Base-by-base conservation (phyloP, 2,888 invertebrate species). In the Pammene aurita region DNA sequence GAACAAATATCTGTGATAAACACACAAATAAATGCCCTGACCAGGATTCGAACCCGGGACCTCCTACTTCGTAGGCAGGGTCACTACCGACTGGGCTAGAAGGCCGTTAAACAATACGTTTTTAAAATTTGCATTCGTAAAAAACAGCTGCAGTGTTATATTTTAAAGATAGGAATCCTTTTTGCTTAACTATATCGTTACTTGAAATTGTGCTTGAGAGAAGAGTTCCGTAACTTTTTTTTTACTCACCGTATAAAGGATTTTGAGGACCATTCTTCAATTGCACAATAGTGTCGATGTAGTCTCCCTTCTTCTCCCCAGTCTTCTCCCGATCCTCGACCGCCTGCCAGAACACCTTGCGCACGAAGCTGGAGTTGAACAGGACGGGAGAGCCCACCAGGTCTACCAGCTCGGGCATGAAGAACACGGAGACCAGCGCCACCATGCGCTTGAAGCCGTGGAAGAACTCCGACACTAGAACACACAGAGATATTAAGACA, bases 381-480 rank as follows among this genome's bases (percentile, higher is more conserved):
- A 77, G 73, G 55, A 78, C 63, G 0, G 73, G 68, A 7, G 72
- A 69, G 6, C 78, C 77, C 44, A 77, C 54, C 44, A 72, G 48
- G 52, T 74, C 69, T 0, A 77, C 77, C 11, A 78, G 71, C 34
- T 75, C 74, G 0, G 77, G 78, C 66, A 78, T 71, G 50, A 79
- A 79, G 64, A 79, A 79, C 2, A 79, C 78, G 0, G 75, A 73
- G 5, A 76, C 74, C 46, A 78, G 58, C 0, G 77, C 76, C 7
- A 78, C 67, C 77, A 76, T 78, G 13, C 78, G 73, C 67, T 77
- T 78, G 54, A 75, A 74, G 11, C 74, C 73, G 61, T 74, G 69
- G 70, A 77, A 78, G 57, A 75, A 78, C 41, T 72, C 71, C 61
- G 73, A 72, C 13, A 77, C 78, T 78, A 55, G 14, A 74, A 70